These are phyloP conservation scores for Colletes latitarsis DNA, from an alignment of 1,140 invertebrate species.

Conservation along the genomic window DNA sequence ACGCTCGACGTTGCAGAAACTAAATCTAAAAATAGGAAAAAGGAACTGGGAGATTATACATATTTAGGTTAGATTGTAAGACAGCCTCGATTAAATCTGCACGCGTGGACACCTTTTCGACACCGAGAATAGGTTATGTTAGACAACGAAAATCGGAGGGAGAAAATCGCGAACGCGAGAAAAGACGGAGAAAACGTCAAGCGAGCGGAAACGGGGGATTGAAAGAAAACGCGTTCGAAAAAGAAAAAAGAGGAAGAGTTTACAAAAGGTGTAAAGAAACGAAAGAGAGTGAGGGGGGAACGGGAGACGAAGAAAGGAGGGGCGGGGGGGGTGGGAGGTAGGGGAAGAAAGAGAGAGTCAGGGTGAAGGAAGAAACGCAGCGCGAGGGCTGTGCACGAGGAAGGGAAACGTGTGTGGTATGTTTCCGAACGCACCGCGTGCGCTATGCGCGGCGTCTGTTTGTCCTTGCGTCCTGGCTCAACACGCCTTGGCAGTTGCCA, in stretches of 20 bases:
- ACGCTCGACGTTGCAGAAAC: no score
- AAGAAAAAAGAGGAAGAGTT: slow-evolving; percentile 39
- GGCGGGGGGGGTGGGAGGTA: not conserved
- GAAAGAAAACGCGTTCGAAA: slow-evolving; percentile 46
- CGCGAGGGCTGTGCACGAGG: slow-evolving; percentile 21
- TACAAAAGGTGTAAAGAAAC: slow-evolving; percentile 43
- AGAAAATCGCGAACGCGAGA: not conserved
- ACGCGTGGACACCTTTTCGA: no score
- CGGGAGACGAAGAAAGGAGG: not conserved
- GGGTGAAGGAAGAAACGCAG: slow-evolving; percentile 16
- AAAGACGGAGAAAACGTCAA: no score
- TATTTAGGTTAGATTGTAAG: no score
- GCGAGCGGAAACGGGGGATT: slow-evolving; percentile 32
- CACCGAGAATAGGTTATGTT: no score
- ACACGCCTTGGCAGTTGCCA: slow-evolving; percentile 70
- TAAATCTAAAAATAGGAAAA: not conserved
- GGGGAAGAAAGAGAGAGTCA: not conserved
- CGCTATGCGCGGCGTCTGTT: slow-evolving; percentile 48
- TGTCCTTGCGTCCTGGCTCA: slow-evolving; percentile 66
- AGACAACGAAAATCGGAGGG: not conserved
- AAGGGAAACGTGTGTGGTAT: not conserved
- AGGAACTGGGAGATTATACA: no score
- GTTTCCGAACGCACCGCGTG: slow-evolving; percentile 28
- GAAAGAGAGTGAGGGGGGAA: not conserved
- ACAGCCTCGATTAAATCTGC: no score